phyloP scores from a whole-genome alignment of 2,888 invertebrate species.

The Neoaliturus tenellus region DNA sequence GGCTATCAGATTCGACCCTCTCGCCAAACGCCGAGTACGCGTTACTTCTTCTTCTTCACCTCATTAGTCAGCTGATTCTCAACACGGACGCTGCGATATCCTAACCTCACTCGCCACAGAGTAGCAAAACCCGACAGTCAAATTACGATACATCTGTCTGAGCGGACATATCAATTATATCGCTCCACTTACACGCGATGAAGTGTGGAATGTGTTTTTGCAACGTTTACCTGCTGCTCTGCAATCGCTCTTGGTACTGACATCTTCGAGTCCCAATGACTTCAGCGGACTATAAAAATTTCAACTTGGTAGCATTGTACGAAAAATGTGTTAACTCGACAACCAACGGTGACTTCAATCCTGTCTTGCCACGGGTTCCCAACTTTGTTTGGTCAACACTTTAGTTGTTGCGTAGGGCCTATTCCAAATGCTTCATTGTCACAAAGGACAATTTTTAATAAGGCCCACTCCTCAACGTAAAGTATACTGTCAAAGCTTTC shows the following conservation, averaged over 20 bases:
- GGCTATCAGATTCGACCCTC: not conserved
- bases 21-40: not conserved
- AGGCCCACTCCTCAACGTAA: too few relatives aligned
- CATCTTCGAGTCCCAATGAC: too few relatives aligned
- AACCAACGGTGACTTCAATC: too few relatives aligned
- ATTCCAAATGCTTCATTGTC: too few relatives aligned
- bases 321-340: too few relatives aligned
- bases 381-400: too few relatives aligned
- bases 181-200: not conserved
- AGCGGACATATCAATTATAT: not conserved
- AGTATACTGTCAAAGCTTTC: too few relatives aligned
- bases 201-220: not conserved
- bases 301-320: too few relatives aligned
- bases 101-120: not conserved
- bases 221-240: not conserved
- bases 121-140: not conserved
- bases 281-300: too few relatives aligned
- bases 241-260: not conserved
- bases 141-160: not conserved
- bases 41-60: not conserved
- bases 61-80: not conserved
- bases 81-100: not conserved
- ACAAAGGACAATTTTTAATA: too few relatives aligned
- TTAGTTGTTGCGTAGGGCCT: too few relatives aligned
- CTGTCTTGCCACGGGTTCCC: too few relatives aligned